Evolutionary conservation across 2,113 vertebrate genomes (phyloP), one percentile per base, ranked within the genome.

Genomic region (Serinus canaria): DNA sequence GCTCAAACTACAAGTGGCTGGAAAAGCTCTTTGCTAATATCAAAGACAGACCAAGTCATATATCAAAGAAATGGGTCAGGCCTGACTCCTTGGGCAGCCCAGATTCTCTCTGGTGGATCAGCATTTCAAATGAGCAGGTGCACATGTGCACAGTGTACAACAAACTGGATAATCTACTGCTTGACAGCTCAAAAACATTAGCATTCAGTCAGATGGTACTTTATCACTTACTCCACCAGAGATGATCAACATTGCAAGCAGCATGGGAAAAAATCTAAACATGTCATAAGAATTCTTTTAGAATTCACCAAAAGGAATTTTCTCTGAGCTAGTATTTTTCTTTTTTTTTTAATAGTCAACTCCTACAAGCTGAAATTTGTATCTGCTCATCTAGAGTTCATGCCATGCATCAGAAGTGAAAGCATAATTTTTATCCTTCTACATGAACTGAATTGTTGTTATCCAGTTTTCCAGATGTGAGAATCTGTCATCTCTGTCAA

Each of bases 391-490:
- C 96, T 93, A 13, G 13, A 92, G 84, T 78, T 97, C 85, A 95
- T 94, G 91, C 84, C 95, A 96, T 82, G 91, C 90, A 91, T 97
- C 85, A 91, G 73, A 97, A 97, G 70, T 68, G 94, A 97, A 98
- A 95, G 94, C 41, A 13, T 94, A 94, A 98, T 98, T 97, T 97
- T 91, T 85, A 94, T 92, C 89, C 73, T 89, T 96, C 97, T 97
- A 95, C 96, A 96, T 80, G 89, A 95, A 94, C 70, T 63, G 87
- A 97, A 97, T 96, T 97, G 96, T 97, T 97, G 94, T 97, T 98
- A 98, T 96, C 96, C 94, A 72, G 92, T 97, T 97, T 97, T 97
- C 97, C 97, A 97, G 96, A 98, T 95, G 96, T 96, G 95, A 97
- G 96, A 94, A 96, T 97, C 96, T 97, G 97, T 97, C 97, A 97